These are phyloP conservation scores for Phyllopteryx taeniolatus DNA, from an alignment of 2,113 vertebrate species.

Conservation along the genomic window DNA sequence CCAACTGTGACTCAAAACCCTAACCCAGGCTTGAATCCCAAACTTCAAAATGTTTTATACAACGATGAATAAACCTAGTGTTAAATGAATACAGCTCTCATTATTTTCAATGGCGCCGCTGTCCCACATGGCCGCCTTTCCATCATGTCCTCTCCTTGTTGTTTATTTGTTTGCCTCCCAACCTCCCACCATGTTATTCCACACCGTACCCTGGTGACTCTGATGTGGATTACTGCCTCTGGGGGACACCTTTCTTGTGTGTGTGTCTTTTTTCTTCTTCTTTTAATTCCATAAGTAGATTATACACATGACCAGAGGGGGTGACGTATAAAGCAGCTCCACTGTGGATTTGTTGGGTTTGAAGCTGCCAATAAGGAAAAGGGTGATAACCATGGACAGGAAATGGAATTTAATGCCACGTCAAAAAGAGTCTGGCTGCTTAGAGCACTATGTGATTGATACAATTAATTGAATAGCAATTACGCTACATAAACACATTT, in stretches of 20 bases:
- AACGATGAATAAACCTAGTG: background rate
- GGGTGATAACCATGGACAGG: background rate
- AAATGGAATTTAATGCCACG: background rate
- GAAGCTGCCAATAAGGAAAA: background rate
- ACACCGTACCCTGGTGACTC: conserved; percentile 38
- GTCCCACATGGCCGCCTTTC: conserved; percentile 17
- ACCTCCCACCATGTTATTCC: conserved; percentile 21
- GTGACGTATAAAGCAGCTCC: conserved; percentile 21
- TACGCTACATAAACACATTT: no score
- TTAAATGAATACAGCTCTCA: background rate
- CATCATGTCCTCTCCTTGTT: background rate
- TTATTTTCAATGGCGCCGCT: background rate
- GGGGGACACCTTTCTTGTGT: conserved; percentile 36
- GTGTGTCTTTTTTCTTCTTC: conserved; percentile 10
- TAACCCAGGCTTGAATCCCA: background rate
- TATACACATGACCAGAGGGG: conserved; percentile 37
- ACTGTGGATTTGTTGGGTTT: background rate
- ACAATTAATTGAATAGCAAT: no score
- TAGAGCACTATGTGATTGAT: no score
- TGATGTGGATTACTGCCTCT: conserved; percentile 55
- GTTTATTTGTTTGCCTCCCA: conserved; percentile 25
- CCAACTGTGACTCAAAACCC: no score
- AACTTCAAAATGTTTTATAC: background rate
- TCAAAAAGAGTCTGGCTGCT: no score
- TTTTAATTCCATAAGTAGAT: conserved; percentile 40